Evolutionary conservation across 2,113 vertebrate species (phyloP).

Genomic region (Rhea americana): DNA sequence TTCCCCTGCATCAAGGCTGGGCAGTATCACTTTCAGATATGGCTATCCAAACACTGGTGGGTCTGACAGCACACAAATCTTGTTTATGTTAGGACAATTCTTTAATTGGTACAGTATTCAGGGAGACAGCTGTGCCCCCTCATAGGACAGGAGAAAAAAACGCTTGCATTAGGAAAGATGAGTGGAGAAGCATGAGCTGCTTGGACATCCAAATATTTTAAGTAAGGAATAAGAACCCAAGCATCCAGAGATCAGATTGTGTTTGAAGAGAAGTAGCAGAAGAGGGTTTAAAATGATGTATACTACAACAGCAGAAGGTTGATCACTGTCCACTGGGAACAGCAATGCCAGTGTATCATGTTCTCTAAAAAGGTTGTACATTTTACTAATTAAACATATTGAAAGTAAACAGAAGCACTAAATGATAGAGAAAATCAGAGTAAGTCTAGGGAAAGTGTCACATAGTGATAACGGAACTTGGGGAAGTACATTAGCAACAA

Average conservation of each 20-base stretch:
- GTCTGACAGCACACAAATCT: neutral
- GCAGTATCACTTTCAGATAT: neutral
- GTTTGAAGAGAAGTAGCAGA: neutral
- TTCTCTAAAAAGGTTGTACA: neutral
- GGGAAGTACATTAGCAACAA: neutral
- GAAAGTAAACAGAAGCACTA: neutral
- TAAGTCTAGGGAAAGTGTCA: neutral
- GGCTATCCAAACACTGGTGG: neutral
- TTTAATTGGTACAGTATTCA: neutral
- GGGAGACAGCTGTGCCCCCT: neutral
- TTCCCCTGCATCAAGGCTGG: neutral
- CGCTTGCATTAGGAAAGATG: neutral
- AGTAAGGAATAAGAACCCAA: neutral
- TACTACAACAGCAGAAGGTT: neutral
- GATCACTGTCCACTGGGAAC: accelerated
- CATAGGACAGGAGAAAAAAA: neutral
- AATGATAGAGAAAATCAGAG: neutral
- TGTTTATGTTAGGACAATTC: neutral
- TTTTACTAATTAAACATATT: neutral
- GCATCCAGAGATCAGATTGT: neutral
- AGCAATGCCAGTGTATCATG: neutral
- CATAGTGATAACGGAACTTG: neutral
- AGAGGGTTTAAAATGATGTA: neutral
- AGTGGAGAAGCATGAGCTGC: neutral
- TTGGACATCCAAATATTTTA: neutral